Evolutionary conservation across 2,888 invertebrate genomes (phyloP), one percentile per base, ranked within the genome.

Genomic region (Dioctria linearis): DNA sequence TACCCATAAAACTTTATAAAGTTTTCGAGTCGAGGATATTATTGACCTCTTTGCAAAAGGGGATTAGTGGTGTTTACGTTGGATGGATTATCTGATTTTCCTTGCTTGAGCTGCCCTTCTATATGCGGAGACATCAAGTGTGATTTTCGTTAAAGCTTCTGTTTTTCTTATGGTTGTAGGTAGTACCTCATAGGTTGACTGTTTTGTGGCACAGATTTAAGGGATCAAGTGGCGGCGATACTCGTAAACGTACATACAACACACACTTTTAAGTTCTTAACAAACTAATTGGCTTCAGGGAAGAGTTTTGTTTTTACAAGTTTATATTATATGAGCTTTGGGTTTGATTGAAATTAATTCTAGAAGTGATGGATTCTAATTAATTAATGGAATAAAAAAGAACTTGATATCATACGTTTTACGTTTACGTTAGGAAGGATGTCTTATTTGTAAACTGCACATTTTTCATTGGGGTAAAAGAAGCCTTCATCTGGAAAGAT

Each of bases 21-120:
- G 54, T 11, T 42, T 25, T 63, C 65, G 59, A 37, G 54, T 67
- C 43, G 46, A 37, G 69, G 61, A 61, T 71, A 81, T 82, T 81
- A 82, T 80, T 82, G 82, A 82, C 82, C 82, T 81, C 80, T 81
- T 80, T 82, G 81, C 63, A 78, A 25, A 25, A 25, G 2, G 78
- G 75, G 80, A 80, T 81, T 81, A 82, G 80, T 82, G 79, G 80
- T 82, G 81, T 82, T 82, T 80, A 81, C 79, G 75, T 80, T 75
- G 78, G 79, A 82, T 73, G 81, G 81, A 82, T 82, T 82, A 82
- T 78, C 80, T 73, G 61, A 66, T 57, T 69, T 79, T 79, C 46
- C 43, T 57, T 43, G 25, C 69, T 78, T 80, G 51, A 80, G 61
- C 73, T 61, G 13, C 75, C 4, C 8, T 13, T 66, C 75, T 57